Conservation (phyloP, 2,113 vertebrate genomes). For the Gymnobelideus leadbeateri region DNA sequence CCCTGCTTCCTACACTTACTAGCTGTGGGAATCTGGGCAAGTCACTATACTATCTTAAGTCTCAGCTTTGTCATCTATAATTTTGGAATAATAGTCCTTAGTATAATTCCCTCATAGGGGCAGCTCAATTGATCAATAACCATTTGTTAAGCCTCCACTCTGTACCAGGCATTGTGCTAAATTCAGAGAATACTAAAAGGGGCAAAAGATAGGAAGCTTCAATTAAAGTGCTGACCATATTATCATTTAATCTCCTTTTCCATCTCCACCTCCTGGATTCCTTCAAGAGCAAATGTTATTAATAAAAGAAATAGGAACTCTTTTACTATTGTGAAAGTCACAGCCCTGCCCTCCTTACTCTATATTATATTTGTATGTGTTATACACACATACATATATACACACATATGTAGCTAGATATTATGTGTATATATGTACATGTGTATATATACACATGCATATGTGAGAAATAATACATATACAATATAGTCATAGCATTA, state of each 20-base stretch:
- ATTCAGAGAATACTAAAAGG: not conserved
- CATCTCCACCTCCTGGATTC: no score
- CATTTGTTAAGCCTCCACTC: not conserved
- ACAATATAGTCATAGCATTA: not conserved
- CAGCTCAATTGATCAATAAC: not conserved
- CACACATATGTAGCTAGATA: not conserved
- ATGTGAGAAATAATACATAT: not conserved
- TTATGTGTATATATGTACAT: no score
- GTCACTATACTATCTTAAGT: not conserved
- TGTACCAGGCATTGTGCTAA: not conserved
- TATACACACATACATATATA: not conserved
- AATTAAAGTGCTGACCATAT: not conserved
- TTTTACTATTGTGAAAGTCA: not conserved
- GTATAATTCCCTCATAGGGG: not conserved
- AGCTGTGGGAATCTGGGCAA: not conserved
- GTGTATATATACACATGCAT: not conserved
- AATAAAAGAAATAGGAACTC: rapidly evolving
- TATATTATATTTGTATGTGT: no score
- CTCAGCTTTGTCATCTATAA: not conserved
- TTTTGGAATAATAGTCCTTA: not conserved
- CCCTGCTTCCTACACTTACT: not conserved
- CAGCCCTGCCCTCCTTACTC: not conserved
- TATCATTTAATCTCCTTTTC: not conserved
- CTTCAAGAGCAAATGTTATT: not conserved
- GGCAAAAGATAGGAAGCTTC: not conserved